Evolutionary conservation across 2,797 vertebrate genomes (phyloP).

Genomic region (Masticophis lateralis): DNA sequence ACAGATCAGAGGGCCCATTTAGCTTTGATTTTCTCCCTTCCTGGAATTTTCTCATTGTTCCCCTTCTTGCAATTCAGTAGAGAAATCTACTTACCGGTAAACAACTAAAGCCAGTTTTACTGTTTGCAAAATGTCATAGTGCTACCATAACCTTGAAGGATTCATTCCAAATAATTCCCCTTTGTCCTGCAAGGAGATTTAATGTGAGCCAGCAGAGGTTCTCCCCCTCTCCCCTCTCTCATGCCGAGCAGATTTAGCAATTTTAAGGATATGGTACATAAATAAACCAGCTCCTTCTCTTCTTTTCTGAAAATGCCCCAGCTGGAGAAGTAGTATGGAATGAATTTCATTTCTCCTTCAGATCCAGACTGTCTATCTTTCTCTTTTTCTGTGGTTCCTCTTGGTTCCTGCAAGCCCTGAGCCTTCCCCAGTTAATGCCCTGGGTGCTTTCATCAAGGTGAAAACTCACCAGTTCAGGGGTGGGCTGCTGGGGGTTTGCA

Average conservation of each 20-base stretch:
- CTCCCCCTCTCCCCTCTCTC: background rate
- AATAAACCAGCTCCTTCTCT: background rate
- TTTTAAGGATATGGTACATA: background rate
- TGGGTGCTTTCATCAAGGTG: background rate
- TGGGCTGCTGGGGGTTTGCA: too few species aligned
- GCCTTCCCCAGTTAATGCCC: background rate
- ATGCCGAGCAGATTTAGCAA: background rate
- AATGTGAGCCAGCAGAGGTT: background rate
- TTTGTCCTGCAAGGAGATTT: background rate
- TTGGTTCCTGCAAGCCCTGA: background rate
- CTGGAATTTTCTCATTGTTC: background rate
- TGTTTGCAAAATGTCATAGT: background rate
- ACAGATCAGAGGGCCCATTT: background rate
- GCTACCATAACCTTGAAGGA: background rate
- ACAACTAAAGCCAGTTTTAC: background rate
- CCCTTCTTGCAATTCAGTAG: background rate
- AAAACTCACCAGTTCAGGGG: background rate
- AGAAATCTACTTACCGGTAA: background rate
- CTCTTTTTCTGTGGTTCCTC: background rate
- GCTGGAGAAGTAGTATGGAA: background rate
- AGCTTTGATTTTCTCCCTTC: background rate
- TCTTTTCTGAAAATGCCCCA: background rate
- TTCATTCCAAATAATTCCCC: background rate
- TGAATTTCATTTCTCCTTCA: background rate
- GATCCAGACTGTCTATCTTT: background rate